Base-by-base conservation (phyloP, 2,888 invertebrate species). In the Frankliniella intonsa region DNA sequence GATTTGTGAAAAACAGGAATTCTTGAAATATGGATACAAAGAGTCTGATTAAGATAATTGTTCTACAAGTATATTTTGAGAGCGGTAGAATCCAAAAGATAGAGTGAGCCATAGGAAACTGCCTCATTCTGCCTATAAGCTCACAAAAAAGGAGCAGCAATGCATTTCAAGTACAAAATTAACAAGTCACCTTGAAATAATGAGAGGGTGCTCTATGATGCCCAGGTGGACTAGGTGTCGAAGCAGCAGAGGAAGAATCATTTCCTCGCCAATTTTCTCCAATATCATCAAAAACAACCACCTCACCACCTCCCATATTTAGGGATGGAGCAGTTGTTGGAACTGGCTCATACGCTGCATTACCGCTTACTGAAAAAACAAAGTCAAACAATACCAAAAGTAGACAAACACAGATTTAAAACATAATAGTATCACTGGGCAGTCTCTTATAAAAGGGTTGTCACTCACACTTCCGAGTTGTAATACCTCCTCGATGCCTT, bases 211-310 rank as follows among this genome's bases (percentile, higher is more conserved):
- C 89, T 84, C 88, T 87, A 83, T 88, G 88, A 85, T 88, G 50
- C 65, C 81, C 81, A 80, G 86, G 88, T 25, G 87, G 88, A 85
- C 87, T 88, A 14, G 88, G 88, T 82, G 87, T 88, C 83, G 87
- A 88, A 65, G 88, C 88, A 49, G 82, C 84, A 49, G 83, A 83
- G 27, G 84, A 84, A 19, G 82, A 69, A 22, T 79, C 81, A 69
- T 80, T 81, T 17, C 82, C 83, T 50, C 55, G 14, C 94, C 94
- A 94, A 86, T 92, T 93, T 86, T 96, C 96, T 84, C 93, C 94
- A 84, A 94, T 93, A 87, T 96, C 95, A 87, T 96, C 95, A 86
- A 96, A 95, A 81, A 94, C 95, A 85, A 95, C 94, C 81, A 95
- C 94, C 87, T 94, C 95, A 27, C 93, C 94, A 83, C 93, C 93